Base-by-base conservation (phyloP, 2,797 vertebrate genomes). In the Tragopan temminckii region DNA sequence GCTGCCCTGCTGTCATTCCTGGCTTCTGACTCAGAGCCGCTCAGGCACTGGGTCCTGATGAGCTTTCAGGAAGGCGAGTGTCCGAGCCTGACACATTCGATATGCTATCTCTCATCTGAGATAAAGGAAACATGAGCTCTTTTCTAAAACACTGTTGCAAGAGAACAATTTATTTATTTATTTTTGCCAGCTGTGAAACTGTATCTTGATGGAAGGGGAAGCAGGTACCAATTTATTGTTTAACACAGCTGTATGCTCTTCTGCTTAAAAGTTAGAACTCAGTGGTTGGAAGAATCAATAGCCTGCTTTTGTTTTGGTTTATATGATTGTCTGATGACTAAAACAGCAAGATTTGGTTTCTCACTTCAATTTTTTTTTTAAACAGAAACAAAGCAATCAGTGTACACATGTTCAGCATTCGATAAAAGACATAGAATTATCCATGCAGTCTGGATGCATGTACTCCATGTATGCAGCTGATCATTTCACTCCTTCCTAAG, bases 1-100 rank as follows among this genome's bases (percentile, higher is more conserved):
- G 68, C 64, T 86, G 75, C 20, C 53, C 53, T 89, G 96, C 89
- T 88, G 75, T 92, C 80, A 66, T 42, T 89, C 46, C 71, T 88
- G 85, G 74, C 68, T 46, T 57, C 74, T 72, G 70, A 81, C 70
- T 85, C 8, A 1, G 50, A 95, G 76, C 42, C 76, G 46, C 19
- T 61, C 69, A 89, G 55, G 58, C 72, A 46, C 16, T 48, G 48
- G 93, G 59, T 82, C 94, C 90, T 80, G 52, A 92, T 80, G 74
- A 89, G 74, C 80, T 83, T 87, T 91, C 76, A 64, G 58, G 20
- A 67, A 78, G 52, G 53, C 52, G 9, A 90, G 62, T 72, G 43
- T 74, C 81, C n/a, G 78, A 84, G 13, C 31, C 52, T 93, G 88
- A 93, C 83, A 85, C 20, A 1, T 85, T 84, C 59, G 79, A 63